Evolutionary conservation across 2,797 vertebrate species (phyloP).

Genomic region (Chaenodraco wilsoni): DNA sequence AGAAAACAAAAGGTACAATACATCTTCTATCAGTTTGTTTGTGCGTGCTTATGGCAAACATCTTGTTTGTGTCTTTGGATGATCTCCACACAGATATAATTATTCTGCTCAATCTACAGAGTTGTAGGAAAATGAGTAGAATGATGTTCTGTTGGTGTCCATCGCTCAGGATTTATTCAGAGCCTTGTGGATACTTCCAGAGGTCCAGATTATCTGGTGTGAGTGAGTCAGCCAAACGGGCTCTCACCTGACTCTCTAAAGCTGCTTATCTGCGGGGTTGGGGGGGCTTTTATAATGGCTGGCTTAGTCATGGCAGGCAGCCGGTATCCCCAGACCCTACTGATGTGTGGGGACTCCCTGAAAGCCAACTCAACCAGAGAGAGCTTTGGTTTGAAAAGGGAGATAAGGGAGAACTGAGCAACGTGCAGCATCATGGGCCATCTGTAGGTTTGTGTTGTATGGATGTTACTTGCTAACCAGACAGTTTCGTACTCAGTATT

Average conservation of each 20-base stretch:
- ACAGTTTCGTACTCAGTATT: slow-evolving; percentile 2
- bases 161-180: slow-evolving; percentile 38
- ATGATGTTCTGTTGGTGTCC: slow-evolving; percentile 28
- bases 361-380: slow-evolving; percentile 31
- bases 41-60: background rate
- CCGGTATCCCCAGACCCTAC: slow-evolving; percentile 35
- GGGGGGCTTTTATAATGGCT: slow-evolving; percentile 57
- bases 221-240: slow-evolving; percentile 52
- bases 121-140: slow-evolving; percentile 12
- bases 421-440: background rate
- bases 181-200: slow-evolving; percentile 55
- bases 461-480: slow-evolving; percentile 14
- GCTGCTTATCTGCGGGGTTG: slow-evolving; percentile 62
- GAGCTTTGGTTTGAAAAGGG: slow-evolving; percentile 4
- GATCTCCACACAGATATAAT: slow-evolving; percentile 1
- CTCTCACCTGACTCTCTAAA: slow-evolving; percentile 72
- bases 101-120: slow-evolving; percentile 11
- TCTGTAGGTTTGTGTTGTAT: slow-evolving; percentile 10
- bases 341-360: slow-evolving; percentile 36
- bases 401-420: background rate
- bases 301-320: slow-evolving; percentile 58
- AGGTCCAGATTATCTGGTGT: slow-evolving; percentile 66
- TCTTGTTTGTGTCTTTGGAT: background rate
- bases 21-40: background rate
- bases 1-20: background rate